A percentile compares a stretch with the other conserved stretches of the same genome.
These are phyloP conservation scores for Carassius carassius DNA, from an alignment of 2,113 vertebrate genomes.

Conservation along the genomic window DNA sequence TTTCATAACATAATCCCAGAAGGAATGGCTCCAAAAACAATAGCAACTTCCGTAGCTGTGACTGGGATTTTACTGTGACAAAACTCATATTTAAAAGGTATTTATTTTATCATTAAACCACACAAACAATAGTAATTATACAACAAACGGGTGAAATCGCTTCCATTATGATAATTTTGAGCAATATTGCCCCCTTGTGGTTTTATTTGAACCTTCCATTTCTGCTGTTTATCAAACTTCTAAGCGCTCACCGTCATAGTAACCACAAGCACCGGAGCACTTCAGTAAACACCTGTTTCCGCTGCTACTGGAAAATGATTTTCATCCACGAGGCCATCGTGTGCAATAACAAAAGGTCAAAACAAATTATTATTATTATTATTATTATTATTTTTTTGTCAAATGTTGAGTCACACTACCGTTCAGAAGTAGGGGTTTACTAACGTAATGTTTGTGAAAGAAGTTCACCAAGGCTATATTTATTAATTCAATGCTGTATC, in stretches of 20 bases:
- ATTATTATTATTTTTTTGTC: background rate
- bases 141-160: slow-evolving; percentile 35
- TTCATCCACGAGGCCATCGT: background rate
- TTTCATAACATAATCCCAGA: too few species aligned
- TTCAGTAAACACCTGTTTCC: background rate
- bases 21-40: too few species aligned
- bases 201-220: background rate
- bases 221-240: background rate
- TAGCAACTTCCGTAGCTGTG: too few species aligned
- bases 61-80: too few species aligned
- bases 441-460: background rate
- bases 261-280: background rate
- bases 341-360: background rate
- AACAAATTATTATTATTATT: too few species aligned
- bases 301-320: too few species aligned
- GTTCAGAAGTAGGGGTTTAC: background rate
- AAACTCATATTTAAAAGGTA: too few species aligned
- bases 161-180: background rate
- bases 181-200: slow-evolving; percentile 54
- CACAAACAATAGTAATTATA: slow-evolving; percentile 27
- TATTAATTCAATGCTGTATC: background rate
- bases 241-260: background rate
- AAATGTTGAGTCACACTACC: background rate
- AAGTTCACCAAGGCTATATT: background rate
- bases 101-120: background rate